phyloP scores from a whole-genome alignment of 2,888 invertebrate species.

The Gymnoscelis rufifasciata region DNA sequence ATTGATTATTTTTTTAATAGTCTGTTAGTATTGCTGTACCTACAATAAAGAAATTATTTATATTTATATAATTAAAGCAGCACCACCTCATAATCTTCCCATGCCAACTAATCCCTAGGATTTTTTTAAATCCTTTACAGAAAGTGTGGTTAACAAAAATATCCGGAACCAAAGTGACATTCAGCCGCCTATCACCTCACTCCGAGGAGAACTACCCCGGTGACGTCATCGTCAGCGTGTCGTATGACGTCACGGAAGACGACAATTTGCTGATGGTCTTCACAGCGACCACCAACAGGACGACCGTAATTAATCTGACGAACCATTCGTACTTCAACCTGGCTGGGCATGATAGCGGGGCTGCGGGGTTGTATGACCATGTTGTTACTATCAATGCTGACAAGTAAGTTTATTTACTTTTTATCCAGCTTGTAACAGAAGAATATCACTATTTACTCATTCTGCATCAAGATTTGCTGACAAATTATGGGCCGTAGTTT shows the following conservation, averaged over 20 bases:
- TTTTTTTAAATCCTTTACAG: too few species aligned
- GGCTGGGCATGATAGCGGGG: conserved; percentile 87
- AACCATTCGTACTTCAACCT: conserved; percentile 97
- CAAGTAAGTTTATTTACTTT: conserved; percentile 78
- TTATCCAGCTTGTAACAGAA: too few species aligned
- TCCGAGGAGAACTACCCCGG: conserved; percentile 96
- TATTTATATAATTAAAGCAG: too few species aligned
- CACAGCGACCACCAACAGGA: conserved; percentile 84
- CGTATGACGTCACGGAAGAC: conserved; percentile 83
- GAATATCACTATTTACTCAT: too few species aligned
- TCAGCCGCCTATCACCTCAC: conserved; percentile 87
- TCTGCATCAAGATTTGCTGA: too few species aligned
- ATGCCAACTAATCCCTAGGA: too few species aligned
- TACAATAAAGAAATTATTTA: too few species aligned
- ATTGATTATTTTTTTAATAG: too few species aligned
- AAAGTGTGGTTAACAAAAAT: conserved; percentile 83
- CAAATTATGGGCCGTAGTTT: too few species aligned
- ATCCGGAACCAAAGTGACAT: conserved; percentile 79
- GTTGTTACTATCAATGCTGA: conserved; percentile 85
- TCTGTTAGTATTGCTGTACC: too few species aligned
- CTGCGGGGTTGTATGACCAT: conserved; percentile 83
- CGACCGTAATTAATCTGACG: conserved; percentile 92
- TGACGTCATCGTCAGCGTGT: conserved; percentile 83
- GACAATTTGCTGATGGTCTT: conserved; percentile 85
- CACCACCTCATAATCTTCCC: too few species aligned